phyloP scores from a whole-genome alignment of 2,113 vertebrate species.

The Spizaetus ornatus region DNA sequence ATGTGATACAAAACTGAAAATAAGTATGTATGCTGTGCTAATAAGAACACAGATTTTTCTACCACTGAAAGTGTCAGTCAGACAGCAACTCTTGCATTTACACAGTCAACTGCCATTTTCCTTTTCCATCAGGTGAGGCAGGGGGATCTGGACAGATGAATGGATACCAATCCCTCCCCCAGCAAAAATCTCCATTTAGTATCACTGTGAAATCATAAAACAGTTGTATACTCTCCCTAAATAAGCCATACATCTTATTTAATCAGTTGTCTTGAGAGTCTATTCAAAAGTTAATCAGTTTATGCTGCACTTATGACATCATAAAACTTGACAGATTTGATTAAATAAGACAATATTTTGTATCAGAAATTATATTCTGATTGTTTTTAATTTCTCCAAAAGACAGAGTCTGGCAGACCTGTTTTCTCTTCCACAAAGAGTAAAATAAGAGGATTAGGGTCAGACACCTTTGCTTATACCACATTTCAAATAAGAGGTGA shows the following conservation, averaged over 20 bases:
- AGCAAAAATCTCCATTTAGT: background rate
- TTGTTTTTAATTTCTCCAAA: background rate
- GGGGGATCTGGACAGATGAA: background rate
- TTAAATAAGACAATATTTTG: constrained; percentile 5
- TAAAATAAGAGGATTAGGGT: background rate
- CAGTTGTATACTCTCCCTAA: background rate
- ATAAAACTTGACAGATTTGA: background rate
- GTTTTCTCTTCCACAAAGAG: background rate
- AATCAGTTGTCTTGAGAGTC: constrained; percentile 16
- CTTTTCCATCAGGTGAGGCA: background rate
- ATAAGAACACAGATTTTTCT: background rate
- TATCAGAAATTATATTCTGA: background rate
- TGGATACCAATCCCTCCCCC: background rate
- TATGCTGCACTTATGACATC: constrained; percentile 10
- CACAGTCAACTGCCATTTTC: background rate
- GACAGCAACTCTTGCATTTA: background rate
- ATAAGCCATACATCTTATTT: background rate
- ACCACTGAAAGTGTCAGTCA: background rate
- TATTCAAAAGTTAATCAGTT: constrained; percentile 12
- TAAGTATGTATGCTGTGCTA: background rate
- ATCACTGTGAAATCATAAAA: background rate
- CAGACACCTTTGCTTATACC: background rate
- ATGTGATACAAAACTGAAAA: background rate
- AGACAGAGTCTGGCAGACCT: background rate
- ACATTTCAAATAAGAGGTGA: background rate